Evolutionary conservation across 2,888 invertebrate genomes (phyloP).

Genomic region (Gari tellinella): DNA sequence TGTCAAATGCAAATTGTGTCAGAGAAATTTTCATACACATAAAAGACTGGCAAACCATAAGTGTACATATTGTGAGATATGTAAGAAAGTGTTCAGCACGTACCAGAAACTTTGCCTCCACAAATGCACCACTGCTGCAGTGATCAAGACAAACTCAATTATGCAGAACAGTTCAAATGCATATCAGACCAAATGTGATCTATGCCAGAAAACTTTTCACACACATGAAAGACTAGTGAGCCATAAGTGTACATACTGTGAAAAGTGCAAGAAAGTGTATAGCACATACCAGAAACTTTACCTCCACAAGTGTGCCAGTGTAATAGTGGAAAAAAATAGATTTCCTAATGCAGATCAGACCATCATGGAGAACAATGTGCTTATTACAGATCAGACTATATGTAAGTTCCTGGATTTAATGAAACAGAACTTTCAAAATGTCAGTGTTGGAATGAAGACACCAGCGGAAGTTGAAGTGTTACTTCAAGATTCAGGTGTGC

Average conservation of each 20-base stretch:
- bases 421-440: not conserved
- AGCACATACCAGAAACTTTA: not conserved
- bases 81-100: not conserved
- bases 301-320: not conserved
- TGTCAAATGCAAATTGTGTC: not conserved
- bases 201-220: too few species aligned
- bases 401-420: not conserved
- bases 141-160: too few species aligned
- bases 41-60: not conserved
- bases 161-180: too few species aligned
- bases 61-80: conserved; percentile 3
- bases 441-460: not conserved
- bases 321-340: not conserved
- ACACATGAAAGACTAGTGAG: too few species aligned
- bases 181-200: too few species aligned
- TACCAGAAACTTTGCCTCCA: not conserved
- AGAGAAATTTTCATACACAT: not conserved
- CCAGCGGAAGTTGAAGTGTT: conserved; percentile 1
- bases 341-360: not conserved
- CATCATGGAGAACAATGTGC: not conserved
- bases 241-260: too few species aligned
- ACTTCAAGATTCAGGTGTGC: not conserved
- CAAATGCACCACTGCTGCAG: too few species aligned
- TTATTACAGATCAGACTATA: not conserved
- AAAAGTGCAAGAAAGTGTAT: too few species aligned